Conservation (phyloP, 2,113 vertebrate species). For the Orycteropus afer region DNA sequence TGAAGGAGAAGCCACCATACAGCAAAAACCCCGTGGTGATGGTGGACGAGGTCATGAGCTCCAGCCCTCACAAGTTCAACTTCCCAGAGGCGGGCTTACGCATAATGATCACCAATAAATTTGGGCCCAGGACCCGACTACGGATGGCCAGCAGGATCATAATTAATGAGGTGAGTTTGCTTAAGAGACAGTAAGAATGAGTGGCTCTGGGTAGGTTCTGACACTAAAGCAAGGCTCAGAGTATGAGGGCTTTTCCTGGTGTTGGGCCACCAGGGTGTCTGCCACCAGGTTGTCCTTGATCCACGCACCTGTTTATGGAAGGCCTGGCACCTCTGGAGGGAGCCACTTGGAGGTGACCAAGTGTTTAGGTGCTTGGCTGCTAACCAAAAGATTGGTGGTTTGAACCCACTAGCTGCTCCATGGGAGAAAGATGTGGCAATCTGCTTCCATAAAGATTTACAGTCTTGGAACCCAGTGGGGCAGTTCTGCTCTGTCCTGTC, state of each 20-base stretch:
- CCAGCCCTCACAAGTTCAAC: constrained; percentile 95
- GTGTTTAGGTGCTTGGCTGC: background rate
- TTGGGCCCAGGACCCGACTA: constrained; percentile 96
- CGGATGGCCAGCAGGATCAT: constrained; percentile 98
- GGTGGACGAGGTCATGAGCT: constrained; percentile 97
- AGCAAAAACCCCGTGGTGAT: constrained; percentile 93
- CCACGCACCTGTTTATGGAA: background rate
- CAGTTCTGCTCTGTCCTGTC: background rate
- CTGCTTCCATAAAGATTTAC: background rate
- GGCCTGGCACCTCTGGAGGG: too few relatives aligned
- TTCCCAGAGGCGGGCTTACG: constrained; percentile 96
- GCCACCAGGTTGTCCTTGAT: background rate
- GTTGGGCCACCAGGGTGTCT: rapidly evolving
- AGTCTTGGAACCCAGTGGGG: background rate
- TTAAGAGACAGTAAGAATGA: rapidly evolving
- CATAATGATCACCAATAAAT: constrained; percentile 97
- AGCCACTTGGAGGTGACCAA: background rate
- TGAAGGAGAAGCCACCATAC: constrained; percentile 91
- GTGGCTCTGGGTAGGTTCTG: too few relatives aligned
- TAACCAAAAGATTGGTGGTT: background rate
- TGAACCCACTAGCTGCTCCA: background rate
- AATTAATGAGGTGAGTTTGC: constrained; percentile 93
- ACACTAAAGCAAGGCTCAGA: too few relatives aligned
- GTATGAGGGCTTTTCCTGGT: background rate
- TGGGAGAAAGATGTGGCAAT: background rate